Evolutionary conservation across 2,888 invertebrate genomes (phyloP), one percentile per base, ranked within the genome.

Genomic region (Hydroisotoma schaefferi): DNA sequence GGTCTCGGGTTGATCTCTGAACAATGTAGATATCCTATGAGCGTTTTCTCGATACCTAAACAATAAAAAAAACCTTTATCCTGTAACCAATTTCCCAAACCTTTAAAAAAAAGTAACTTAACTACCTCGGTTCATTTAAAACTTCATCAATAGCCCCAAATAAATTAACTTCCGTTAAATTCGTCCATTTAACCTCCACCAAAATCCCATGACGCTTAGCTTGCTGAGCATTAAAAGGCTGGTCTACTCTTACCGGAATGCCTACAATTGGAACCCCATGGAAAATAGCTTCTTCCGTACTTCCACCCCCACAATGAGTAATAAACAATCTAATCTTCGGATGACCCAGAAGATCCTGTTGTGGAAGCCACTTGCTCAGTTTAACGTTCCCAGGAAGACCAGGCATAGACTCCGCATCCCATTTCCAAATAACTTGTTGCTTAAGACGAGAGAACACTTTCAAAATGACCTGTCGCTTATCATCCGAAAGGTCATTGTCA

Each of bases 231-330:
- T 64, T 64, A 12, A 37, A 1, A 1, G 29, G 37, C 26, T 64
- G 64, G 25, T 64, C 64, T 2, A 48, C 64, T 18, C 33, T 37
- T n/a, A 52, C 18, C 12, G 52, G 52, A 6, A 52, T 12, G 4
- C 52, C 52, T 10, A 52, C 10, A 2, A 52, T 33, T 10, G 52
- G 85, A 8, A 85, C 83, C 3, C 84, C 86, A 63, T 82, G 82
- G 69, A 83, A 81, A 1, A 82, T 81, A 0, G 85, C 83, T 75
- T 88, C 88, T 1, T 85, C 82, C 28, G 83, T 75, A 55, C 87
- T 85, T 71, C 88, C 80, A 73, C 87, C 82, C 0, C 88, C 89
- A 0, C 85, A 87, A 74, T 89, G 88, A 0, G 85, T 84, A 68
- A 88, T 80, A 72, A 86, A 87, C 0, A 83, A 83, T 57, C 56